Conservation (phyloP, 2,113 vertebrate species). For the Passer montanus region DNA sequence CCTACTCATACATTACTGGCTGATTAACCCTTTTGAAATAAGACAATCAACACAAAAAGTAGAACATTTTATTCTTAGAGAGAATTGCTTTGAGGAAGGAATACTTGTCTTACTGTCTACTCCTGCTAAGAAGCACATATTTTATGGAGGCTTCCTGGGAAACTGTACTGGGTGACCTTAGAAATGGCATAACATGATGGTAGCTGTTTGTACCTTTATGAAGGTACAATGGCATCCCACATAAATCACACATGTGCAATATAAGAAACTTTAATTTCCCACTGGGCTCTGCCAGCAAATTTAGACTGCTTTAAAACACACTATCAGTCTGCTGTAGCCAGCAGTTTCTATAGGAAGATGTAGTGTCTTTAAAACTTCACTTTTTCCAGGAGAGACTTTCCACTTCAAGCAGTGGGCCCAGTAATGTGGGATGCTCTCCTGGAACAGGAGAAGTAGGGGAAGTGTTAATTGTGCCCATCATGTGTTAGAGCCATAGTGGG, state of each 20-base stretch:
- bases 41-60: neutral
- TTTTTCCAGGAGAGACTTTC: neutral
- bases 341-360: neutral
- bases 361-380: neutral
- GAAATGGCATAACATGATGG: neutral
- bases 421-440: neutral
- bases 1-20: neutral
- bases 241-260: neutral
- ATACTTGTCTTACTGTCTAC: neutral
- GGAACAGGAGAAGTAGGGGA: neutral
- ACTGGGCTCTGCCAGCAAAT: neutral
- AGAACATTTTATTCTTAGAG: neutral
- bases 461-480: accelerated
- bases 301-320: neutral
- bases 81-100: neutral
- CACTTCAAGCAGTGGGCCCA: neutral
- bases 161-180: neutral
- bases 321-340: neutral
- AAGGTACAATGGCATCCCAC: neutral
- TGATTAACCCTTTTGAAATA: neutral
- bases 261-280: neutral
- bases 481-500: neutral
- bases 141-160: neutral
- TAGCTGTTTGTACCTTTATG: neutral
- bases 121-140: neutral